Percentiles rank a stretch among this genome's conserved stretches.
Conservation (phyloP, 1,140 invertebrate genomes). For the Drosophila lini region DNA sequence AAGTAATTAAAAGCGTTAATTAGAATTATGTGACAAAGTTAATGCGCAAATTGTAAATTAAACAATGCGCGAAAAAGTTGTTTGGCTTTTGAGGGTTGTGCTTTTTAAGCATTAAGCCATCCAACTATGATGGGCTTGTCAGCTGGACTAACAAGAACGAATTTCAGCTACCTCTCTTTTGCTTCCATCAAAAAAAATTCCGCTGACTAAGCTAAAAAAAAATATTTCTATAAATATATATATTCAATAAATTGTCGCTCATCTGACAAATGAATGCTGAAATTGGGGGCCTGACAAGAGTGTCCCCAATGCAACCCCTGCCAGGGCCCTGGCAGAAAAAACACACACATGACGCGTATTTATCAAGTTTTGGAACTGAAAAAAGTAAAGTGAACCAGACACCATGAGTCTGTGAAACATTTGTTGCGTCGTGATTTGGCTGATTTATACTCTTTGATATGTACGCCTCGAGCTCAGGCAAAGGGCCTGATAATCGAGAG, state of each 20-base stretch:
- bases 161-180: slow-evolving; percentile 1
- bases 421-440: slow-evolving; percentile 73
- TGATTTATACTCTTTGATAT: slow-evolving; percentile 74
- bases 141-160: slow-evolving; percentile 13
- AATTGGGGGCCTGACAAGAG: slow-evolving; percentile 31
- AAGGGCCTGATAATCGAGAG: slow-evolving; percentile 51
- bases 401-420: slow-evolving; percentile 64
- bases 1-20: slow-evolving; percentile 83
- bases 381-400: slow-evolving; percentile 24
- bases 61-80: slow-evolving; percentile 63
- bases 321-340: too few species aligned
- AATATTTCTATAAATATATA: not conserved
- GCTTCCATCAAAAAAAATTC: slow-evolving; percentile 33
- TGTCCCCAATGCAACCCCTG: slow-evolving; percentile 40
- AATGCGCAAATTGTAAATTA: slow-evolving; percentile 82
- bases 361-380: slow-evolving; percentile 42
- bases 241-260: slow-evolving; percentile 64
- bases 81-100: slow-evolving; percentile 28
- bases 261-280: slow-evolving; percentile 66
- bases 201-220: slow-evolving; percentile 51
- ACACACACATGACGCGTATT: slow-evolving; percentile 23
- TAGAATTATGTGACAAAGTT: slow-evolving; percentile 83
- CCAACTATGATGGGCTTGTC: slow-evolving; percentile 2
- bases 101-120: slow-evolving; percentile 19
- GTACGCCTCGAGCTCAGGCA: slow-evolving; percentile 28